These are phyloP conservation scores for Microctonus hyperodae DNA, from an alignment of 2,888 invertebrate species.

Conservation along the genomic window DNA sequence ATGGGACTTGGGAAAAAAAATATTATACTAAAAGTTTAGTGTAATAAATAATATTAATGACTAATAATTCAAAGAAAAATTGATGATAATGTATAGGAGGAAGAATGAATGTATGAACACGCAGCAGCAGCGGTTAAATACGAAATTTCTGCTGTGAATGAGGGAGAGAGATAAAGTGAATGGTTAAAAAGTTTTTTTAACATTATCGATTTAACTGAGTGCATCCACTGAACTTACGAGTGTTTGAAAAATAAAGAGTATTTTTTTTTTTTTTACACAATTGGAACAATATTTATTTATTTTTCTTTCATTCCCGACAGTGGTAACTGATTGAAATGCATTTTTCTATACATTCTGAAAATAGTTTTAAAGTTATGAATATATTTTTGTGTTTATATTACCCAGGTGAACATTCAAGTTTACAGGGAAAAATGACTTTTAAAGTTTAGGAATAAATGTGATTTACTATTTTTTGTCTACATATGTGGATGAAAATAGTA, in stretches of 20 bases:
- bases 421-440: neutral
- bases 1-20: neutral
- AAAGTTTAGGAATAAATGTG: neutral
- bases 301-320: neutral
- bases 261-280: neutral
- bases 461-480: neutral
- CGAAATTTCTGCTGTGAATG: neutral
- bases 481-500: neutral
- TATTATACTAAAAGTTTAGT: neutral
- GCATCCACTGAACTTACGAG: neutral
- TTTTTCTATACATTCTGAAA: neutral
- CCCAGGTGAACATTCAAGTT: neutral
- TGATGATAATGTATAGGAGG: conserved; percentile 3
- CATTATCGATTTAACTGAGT: neutral
- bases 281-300: neutral
- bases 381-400: neutral
- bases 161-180: neutral
- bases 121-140: neutral
- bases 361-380: neutral
- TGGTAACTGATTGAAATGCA: neutral
- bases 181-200: conserved; percentile 7
- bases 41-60: conserved; percentile 5
- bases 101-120: neutral
- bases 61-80: neutral
- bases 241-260: neutral